Percentiles rank a stretch among this genome's conserved stretches.
phyloP scores from a whole-genome alignment of 2,797 vertebrate genomes.

The Antrozous pallidus region DNA sequence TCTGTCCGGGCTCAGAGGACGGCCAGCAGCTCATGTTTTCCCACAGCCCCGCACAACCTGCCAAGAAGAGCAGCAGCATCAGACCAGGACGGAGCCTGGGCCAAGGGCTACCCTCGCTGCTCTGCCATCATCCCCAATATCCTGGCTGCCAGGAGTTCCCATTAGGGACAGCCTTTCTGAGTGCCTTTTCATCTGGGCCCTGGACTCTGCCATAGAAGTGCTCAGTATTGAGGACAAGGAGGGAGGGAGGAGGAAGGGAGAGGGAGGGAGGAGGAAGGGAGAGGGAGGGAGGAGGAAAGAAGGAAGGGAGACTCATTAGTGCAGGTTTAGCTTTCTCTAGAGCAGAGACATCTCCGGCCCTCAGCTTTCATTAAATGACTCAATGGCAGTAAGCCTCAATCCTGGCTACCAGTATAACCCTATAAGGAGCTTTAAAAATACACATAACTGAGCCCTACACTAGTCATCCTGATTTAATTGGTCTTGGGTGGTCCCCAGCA shows the following conservation, averaged over 20 bases:
- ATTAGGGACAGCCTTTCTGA: background rate
- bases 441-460: no score
- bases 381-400: background rate
- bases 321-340: background rate
- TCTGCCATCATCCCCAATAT: background rate
- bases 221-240: background rate
- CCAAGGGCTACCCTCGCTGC: no score
- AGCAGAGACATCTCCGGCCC: background rate
- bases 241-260: background rate
- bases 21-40: constrained; percentile 91
- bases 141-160: background rate
- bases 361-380: background rate
- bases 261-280: no score
- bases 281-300: no score
- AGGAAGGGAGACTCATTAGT: background rate
- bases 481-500: background rate
- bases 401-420: background rate
- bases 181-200: background rate
- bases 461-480: background rate
- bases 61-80: background rate
- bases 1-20: constrained; percentile 83
- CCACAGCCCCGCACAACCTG: constrained; percentile 87
- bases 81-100: fast-evolving
- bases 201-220: background rate
- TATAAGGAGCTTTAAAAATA: background rate